Conservation (phyloP, 2,888 invertebrate genomes). For the Stictocephala bisonia region DNA sequence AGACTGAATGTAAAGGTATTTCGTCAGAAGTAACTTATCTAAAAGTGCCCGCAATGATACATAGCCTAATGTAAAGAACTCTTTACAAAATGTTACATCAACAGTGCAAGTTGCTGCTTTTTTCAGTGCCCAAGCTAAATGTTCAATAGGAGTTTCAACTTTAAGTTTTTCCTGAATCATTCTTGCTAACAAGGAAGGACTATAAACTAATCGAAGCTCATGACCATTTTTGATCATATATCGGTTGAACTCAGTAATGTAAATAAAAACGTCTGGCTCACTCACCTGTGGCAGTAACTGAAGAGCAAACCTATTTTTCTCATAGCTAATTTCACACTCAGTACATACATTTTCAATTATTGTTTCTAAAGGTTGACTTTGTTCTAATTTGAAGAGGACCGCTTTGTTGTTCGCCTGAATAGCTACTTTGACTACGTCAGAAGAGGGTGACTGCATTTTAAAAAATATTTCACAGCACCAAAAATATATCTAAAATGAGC, state of each 20-base stretch:
- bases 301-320: constrained; percentile 37
- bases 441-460: constrained; percentile 1
- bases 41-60: constrained; percentile 18
- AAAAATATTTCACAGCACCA: too few species aligned
- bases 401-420: constrained; percentile 16
- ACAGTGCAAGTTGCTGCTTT: constrained; percentile 37
- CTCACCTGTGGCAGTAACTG: constrained; percentile 22
- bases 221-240: constrained; percentile 44
- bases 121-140: constrained; percentile 45
- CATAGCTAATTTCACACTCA: constrained; percentile 29
- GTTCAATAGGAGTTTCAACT: constrained; percentile 1
- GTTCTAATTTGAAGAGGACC: constrained; percentile 42
- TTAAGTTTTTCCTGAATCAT: constrained; percentile 41
- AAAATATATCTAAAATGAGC: too few species aligned
- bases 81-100: constrained; percentile 44
- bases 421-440: constrained; percentile 20
- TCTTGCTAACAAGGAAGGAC: constrained; percentile 19
- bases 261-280: constrained; percentile 7
- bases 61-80: constrained; percentile 35
- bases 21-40: constrained; percentile 36
- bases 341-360: constrained; percentile 36
- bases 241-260: constrained; percentile 44
- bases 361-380: constrained; percentile 28
- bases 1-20: constrained; percentile 33
- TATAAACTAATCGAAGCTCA: constrained; percentile 44